Conservation (phyloP, 2,888 invertebrate species). For the Cactoblastis cactorum region DNA sequence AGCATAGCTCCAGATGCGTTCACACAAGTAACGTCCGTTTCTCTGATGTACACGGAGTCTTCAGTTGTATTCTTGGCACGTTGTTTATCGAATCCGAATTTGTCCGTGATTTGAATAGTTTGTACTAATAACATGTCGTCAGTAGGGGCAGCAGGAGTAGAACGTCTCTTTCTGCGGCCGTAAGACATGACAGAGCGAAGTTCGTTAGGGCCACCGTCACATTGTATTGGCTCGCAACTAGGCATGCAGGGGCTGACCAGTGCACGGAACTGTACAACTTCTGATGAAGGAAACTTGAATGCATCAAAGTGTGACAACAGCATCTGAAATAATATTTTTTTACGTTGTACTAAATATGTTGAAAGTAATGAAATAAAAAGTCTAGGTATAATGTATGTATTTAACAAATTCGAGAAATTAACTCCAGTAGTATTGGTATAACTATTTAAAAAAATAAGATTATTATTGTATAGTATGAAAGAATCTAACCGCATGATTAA, state of each 20-base stretch:
- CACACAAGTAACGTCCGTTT: conserved; percentile 82
- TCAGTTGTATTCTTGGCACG: conserved; percentile 82
- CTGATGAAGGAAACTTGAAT: conserved; percentile 97
- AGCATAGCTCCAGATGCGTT: conserved; percentile 90
- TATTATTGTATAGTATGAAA: too few species aligned
- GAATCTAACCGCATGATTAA: too few species aligned
- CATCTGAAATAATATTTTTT: conserved; percentile 84
- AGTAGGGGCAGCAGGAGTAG: conserved; percentile 76
- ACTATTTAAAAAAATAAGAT: not conserved
- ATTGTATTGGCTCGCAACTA: conserved; percentile 94
- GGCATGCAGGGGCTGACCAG: conserved; percentile 97
- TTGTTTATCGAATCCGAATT: conserved; percentile 90
- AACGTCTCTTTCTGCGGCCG: conserved; percentile 89
- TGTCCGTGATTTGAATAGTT: conserved; percentile 95
- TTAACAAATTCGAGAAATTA: not conserved
- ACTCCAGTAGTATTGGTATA: not conserved
- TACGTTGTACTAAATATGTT: too few species aligned
- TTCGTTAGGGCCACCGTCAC: conserved; percentile 91
- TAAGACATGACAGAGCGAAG: conserved; percentile 90
- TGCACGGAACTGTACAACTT: conserved; percentile 97
- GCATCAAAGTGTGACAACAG: conserved; percentile 95
- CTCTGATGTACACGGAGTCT: conserved; percentile 86
- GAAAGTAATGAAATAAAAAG: too few species aligned
- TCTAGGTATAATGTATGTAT: too few species aligned
- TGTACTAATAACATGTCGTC: conserved; percentile 93